Evolutionary conservation across 2,113 vertebrate species (phyloP).

Genomic region (Zapus hudsonius): DNA sequence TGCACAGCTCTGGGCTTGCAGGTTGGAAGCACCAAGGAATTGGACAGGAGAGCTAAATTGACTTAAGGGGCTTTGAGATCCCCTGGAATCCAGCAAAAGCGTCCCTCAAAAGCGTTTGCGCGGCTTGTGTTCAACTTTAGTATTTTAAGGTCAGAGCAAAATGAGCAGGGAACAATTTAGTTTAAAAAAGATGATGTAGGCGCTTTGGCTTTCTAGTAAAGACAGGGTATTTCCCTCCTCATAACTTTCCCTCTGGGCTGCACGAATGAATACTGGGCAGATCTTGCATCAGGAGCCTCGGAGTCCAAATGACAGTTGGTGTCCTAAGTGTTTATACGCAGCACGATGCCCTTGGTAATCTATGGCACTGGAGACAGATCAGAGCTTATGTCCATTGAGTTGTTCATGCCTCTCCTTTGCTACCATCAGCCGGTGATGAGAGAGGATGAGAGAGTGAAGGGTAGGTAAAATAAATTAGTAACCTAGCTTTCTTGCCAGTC

Average conservation of each 20-base stretch:
- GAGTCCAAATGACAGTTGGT: neutral
- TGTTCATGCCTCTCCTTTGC: neutral
- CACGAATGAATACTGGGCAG: neutral
- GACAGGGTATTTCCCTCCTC: neutral
- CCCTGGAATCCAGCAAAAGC: conserved; percentile 20
- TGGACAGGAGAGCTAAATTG: neutral
- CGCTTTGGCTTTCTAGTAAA: conserved; percentile 33
- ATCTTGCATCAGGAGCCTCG: neutral
- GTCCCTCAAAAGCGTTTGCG: neutral
- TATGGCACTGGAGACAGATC: neutral
- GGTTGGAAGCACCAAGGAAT: neutral
- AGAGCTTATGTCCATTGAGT: neutral
- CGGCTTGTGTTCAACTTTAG: conserved; percentile 62
- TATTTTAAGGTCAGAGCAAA: conserved; percentile 52
- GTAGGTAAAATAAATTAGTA: conserved; percentile 28
- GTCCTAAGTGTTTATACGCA: neutral
- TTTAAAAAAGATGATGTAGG: neutral
- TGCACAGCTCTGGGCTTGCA: neutral
- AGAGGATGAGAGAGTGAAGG: conserved; percentile 39
- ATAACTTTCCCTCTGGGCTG: conserved; percentile 42
- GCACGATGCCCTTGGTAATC: neutral
- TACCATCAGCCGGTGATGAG: neutral
- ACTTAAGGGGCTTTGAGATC: conserved; percentile 46
- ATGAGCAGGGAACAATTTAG: neutral
- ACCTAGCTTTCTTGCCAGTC: neutral